Base-by-base conservation (phyloP, 2,113 vertebrate genomes). In the Cricetomys ansorgei region DNA sequence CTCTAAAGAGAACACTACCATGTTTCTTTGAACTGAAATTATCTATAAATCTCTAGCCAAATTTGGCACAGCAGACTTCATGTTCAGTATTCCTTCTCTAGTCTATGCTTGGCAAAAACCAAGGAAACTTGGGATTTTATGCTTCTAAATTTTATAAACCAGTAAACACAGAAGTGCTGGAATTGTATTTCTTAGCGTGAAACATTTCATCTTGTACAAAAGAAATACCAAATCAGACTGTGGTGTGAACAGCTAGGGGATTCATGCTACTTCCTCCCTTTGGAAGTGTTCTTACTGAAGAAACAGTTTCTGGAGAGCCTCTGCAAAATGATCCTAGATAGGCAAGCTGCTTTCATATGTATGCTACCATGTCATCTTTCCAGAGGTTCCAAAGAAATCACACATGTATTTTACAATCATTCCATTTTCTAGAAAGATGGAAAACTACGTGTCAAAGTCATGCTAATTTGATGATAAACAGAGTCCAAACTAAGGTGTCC, bases 111-210 rank as follows among this genome's bases (percentile, higher is more conserved):
- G 92, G 92, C 96, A 97, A 94, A 96, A 96, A 67, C 29, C 96
- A 97, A 73, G 53, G 89, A 97, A 97, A 97, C 73, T 93, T 96
- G 91, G 92, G 53, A 91, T 96, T 97, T 97, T 98, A 97, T 97
- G 95, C 86, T 95, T 34, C 64, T 97, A 91, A 96, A 95, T 97
- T 96, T 96, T 97, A 97, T 94, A 97, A 97, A 97, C 94, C 87
- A 97, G 95, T 94, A 97, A 98, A 97, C 92, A 97, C 91, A 89
- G 92, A 97, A 92, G 96, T 97, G 97, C 95, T 96, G 96, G 73
- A 90, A 98, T 95, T 98, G 86, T 97, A 97, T 97, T 96, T 97
- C 89, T 95, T 97, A 96, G 73, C 43, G 55, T 97, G 96, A 97
- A 96, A 91, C 83, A 95, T 97, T 97, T 97, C 96, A 97, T 97